Evolutionary conservation across 2,888 invertebrate genomes (phyloP).

Genomic region (Brassicogethes aeneus): DNA sequence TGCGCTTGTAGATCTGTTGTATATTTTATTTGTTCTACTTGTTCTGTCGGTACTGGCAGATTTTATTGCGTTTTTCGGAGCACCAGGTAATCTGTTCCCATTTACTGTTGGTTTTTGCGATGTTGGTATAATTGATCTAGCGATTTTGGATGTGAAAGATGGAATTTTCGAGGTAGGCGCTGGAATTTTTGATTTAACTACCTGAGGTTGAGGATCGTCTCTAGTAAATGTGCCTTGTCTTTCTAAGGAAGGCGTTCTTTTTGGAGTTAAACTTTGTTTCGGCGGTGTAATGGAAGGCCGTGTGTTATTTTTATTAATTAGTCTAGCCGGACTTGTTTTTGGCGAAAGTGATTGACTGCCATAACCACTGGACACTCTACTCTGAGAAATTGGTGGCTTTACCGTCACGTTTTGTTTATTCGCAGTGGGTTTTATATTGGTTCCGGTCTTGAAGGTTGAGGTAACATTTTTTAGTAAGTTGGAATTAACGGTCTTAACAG

Average conservation of each 20-base stretch:
- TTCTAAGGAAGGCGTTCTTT: slow-evolving; percentile 48
- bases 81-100: slow-evolving; percentile 24
- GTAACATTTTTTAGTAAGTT: slow-evolving; percentile 35
- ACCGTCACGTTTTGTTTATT: slow-evolving; percentile 11
- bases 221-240: slow-evolving; percentile 90
- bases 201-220: slow-evolving; percentile 47
- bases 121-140: background rate
- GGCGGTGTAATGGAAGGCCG: slow-evolving; percentile 15
- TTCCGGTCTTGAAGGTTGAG: slow-evolving; percentile 19
- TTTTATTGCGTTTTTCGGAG: slow-evolving; percentile 25
- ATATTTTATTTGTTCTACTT: slow-evolving; percentile 20
- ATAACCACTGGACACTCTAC: slow-evolving; percentile 22
- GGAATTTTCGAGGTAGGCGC: slow-evolving; percentile 41
- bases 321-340: slow-evolving; percentile 21
- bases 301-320: slow-evolving; percentile 16
- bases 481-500: slow-evolving; percentile 30
- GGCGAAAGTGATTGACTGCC: slow-evolving; percentile 18
- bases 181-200: slow-evolving; percentile 6
- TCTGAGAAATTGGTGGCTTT: slow-evolving; percentile 13
- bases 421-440: slow-evolving; percentile 17
- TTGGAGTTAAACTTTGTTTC: slow-evolving; percentile 8
- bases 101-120: too few relatives aligned
- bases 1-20: slow-evolving; percentile 37
- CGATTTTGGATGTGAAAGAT: slow-evolving; percentile 7
- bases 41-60: slow-evolving; percentile 31